A percentile compares a stretch with the other conserved stretches of the same genome.
These are phyloP conservation scores for Synergus gifuensis DNA, from an alignment of 2,888 invertebrate genomes.

Conservation along the genomic window DNA sequence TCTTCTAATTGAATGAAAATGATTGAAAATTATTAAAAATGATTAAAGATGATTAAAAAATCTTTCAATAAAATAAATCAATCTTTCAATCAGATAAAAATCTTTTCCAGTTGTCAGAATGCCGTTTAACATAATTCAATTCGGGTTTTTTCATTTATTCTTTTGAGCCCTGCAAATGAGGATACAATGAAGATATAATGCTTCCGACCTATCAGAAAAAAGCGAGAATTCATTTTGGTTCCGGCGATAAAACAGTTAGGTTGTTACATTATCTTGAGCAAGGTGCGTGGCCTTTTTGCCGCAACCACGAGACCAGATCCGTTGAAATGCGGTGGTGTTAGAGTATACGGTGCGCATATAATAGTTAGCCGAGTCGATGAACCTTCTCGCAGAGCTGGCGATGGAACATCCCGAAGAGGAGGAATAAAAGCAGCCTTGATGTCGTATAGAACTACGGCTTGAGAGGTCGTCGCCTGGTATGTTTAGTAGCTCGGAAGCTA, in stretches of 20 bases:
- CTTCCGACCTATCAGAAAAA: neutral
- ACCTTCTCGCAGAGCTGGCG: constrained; percentile 11
- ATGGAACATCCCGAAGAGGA: constrained; percentile 11
- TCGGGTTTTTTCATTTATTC: neutral
- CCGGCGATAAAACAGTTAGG: constrained; percentile 50
- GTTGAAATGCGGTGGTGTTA: neutral
- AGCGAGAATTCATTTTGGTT: neutral
- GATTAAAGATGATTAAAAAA: no score
- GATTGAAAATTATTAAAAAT: neutral
- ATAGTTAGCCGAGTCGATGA: constrained; percentile 27
- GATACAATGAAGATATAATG: neutral
- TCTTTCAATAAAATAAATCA: no score
- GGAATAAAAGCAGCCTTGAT: constrained; percentile 20
- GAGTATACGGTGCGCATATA: neutral
- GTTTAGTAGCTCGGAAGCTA: constrained; percentile 64
- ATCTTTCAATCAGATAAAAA: neutral
- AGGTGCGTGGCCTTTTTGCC: constrained; percentile 61
- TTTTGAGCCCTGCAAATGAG: neutral
- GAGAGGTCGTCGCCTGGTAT: constrained; percentile 59
- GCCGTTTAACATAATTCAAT: neutral
- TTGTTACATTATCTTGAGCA: constrained; percentile 60
- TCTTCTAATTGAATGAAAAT: neutral
- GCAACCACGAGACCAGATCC: constrained; percentile 8
- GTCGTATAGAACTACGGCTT: constrained; percentile 43
- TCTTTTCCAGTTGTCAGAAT: neutral